Evolutionary conservation across 2,888 invertebrate species (phyloP).

Genomic region (Thereva unica): DNA sequence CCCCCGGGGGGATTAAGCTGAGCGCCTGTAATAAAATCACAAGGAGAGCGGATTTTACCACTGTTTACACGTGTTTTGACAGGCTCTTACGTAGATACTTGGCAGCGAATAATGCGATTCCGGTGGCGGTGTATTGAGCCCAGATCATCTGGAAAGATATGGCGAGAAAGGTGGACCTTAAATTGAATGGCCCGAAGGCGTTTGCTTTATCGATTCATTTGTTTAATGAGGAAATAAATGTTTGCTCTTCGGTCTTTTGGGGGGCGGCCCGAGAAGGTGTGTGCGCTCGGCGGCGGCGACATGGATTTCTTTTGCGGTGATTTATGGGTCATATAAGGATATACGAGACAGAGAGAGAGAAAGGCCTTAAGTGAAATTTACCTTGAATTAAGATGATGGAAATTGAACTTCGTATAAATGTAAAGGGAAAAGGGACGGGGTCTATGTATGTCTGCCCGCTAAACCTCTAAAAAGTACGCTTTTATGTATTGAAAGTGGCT

Average conservation of each 20-base stretch:
- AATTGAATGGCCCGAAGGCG: constrained; percentile 14
- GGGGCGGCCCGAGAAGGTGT: neutral
- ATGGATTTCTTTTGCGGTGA: no score
- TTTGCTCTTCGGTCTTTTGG: neutral
- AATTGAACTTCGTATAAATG: no score
- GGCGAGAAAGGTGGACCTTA: neutral
- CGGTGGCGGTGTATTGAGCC: neutral
- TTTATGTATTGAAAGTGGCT: no score
- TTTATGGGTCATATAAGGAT: no score
- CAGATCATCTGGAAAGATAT: neutral
- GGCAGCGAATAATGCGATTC: neutral
- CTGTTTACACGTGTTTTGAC: constrained; percentile 29
- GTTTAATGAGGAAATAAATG: neutral
- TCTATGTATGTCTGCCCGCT: no score
- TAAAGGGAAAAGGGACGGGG: no score
- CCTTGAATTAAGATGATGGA: no score
- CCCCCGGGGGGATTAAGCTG: neutral
- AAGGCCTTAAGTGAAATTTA: no score
- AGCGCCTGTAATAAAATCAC: constrained; percentile 25
- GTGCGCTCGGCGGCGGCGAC: neutral
- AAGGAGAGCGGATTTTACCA: constrained; percentile 21
- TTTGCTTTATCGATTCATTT: constrained; percentile 31
- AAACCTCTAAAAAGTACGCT: no score
- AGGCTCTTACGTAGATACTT: constrained; percentile 17
- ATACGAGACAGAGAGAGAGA: no score